Evolutionary conservation across 2,113 vertebrate species (phyloP).

Genomic region (Zosterops lateralis): DNA sequence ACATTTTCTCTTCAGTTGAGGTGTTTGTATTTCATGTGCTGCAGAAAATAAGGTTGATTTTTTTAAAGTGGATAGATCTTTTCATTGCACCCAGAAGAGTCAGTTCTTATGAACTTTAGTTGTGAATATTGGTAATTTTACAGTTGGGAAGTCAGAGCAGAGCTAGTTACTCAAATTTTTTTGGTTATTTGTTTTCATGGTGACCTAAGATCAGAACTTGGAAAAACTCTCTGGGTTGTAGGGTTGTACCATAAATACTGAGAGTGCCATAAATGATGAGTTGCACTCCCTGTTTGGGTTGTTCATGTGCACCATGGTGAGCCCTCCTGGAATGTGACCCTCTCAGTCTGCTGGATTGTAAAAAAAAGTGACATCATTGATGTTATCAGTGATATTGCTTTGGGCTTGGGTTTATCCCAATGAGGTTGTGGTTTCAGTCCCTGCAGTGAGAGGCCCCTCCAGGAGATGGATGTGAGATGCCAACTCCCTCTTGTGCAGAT

Average conservation of each 20-base stretch:
- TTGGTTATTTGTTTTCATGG: background rate
- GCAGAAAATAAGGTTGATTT: background rate
- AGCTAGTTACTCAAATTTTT: background rate
- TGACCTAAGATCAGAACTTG: background rate
- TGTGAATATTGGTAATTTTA: background rate
- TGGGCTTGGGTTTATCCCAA: rapidly evolving
- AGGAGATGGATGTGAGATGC: background rate
- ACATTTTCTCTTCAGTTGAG: background rate
- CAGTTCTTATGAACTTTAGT: background rate
- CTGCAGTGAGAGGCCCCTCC: background rate
- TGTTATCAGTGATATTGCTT: background rate
- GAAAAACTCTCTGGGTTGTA: background rate
- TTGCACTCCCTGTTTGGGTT: background rate
- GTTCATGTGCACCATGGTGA: background rate
- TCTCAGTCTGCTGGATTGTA: background rate
- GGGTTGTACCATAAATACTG: background rate
- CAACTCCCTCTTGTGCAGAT: background rate
- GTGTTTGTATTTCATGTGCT: background rate
- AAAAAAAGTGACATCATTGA: background rate
- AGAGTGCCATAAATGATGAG: background rate
- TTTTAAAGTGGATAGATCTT: background rate
- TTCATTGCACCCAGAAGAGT: background rate
- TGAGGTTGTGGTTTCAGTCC: background rate
- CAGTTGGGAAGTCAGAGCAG: background rate
- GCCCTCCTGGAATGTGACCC: background rate